A percentile compares a stretch with the other conserved stretches of the same genome.
Conservation (phyloP, 2,797 vertebrate species). For the Helicolenus hilgendorfi region DNA sequence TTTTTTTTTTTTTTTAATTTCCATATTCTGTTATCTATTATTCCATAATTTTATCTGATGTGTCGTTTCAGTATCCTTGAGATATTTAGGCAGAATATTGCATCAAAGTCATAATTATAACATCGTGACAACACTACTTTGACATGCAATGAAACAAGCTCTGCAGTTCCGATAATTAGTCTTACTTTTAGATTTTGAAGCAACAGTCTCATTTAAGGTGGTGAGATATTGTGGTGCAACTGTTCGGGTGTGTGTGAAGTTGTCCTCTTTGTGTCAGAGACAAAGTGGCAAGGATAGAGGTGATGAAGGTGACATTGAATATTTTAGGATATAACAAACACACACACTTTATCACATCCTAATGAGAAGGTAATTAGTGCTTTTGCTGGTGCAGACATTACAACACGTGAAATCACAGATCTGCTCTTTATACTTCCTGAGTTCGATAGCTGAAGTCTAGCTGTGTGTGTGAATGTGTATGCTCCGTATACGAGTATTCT, state of each 20-base stretch:
- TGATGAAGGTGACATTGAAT: neutral
- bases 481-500: slow-evolving; percentile 22
- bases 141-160: slow-evolving; percentile 2
- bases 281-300: neutral
- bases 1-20: too few species aligned
- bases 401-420: neutral
- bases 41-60: too few species aligned
- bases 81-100: too few species aligned
- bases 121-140: neutral
- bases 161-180: neutral
- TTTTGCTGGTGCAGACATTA: slow-evolving; percentile 22
- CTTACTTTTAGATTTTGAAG: neutral
- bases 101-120: too few species aligned
- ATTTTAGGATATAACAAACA: neutral
- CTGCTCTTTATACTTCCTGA: neutral
- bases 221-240: neutral
- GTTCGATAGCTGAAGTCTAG: neutral
- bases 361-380: slow-evolving; percentile 33
- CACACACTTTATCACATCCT: neutral
- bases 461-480: neutral
- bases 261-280: slow-evolving; percentile 9
- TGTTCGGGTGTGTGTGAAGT: neutral
- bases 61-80: too few species aligned
- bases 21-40: too few species aligned
- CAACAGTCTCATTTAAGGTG: neutral